Conservation (phyloP, 2,888 invertebrate genomes). For the Leptinotarsa peninsularis region DNA sequence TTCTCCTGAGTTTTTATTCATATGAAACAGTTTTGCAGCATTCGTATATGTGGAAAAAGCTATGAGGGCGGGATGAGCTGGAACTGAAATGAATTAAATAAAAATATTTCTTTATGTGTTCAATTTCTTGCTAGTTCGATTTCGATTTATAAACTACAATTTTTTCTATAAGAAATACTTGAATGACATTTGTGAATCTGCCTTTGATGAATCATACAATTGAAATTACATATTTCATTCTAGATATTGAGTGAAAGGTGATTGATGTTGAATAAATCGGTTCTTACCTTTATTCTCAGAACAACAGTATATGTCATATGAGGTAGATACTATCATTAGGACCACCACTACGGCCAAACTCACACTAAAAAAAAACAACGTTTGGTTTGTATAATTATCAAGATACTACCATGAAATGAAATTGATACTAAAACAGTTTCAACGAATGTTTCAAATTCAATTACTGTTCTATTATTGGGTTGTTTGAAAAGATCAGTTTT, state of each 20-base stretch:
- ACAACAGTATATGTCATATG: conserved; percentile 46
- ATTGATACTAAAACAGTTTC: background rate
- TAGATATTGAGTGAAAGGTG: too few species aligned
- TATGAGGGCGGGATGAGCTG: conserved; percentile 24
- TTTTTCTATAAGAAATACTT: too few species aligned
- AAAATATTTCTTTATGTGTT: too few species aligned
- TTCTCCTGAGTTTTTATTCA: conserved; percentile 32
- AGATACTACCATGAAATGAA: background rate
- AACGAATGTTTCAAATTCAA: background rate
- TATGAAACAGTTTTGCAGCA: conserved; percentile 41
- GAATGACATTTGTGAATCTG: too few species aligned
- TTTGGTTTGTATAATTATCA: background rate
- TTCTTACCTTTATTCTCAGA: conserved; percentile 39
- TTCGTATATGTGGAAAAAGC: conserved; percentile 44
- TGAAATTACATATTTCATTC: too few species aligned
- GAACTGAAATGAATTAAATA: conserved; percentile 32
- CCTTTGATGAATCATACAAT: too few species aligned
- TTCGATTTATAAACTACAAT: too few species aligned
- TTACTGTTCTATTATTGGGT: too few species aligned
- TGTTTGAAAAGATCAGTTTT: too few species aligned
- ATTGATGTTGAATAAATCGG: too few species aligned
- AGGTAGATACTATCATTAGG: conserved; percentile 43
- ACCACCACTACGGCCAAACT: conserved; percentile 41
- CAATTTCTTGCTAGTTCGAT: too few species aligned
- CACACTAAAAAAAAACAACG: conserved; percentile 40